Base-by-base conservation (phyloP, 2,888 invertebrate genomes). In the Thysanoteuthis rhombus region DNA sequence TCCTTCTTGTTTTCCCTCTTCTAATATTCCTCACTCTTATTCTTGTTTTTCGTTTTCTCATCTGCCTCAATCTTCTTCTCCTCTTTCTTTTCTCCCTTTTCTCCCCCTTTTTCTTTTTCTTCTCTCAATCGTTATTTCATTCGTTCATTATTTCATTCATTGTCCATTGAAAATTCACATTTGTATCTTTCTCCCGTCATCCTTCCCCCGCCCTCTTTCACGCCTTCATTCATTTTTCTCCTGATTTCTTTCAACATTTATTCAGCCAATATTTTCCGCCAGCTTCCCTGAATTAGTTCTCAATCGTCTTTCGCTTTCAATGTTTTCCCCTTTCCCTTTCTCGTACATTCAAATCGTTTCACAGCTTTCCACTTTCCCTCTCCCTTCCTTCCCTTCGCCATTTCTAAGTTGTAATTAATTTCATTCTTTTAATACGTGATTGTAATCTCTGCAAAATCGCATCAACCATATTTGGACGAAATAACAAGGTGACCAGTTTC, bases 341-440 rank as follows among this genome's bases (percentile, higher is more conserved):
- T 22, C 47, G 47, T 22, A 16, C 47, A 47, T 47, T 47, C 47
- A 2, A 47, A 22, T 3, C 22, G 4, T 42, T 10, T 42, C 47
- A 47, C 47, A 22, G 22, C 16, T 25, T 47, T 47, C 8, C 10
- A n/a, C 32, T 8, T 32, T 32, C 32, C 10, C 8, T 1, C 36
- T 16, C n/a, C 16, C 25, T n/a, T 16, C n/a, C 19, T n/a, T 36
- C 16, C n/a, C 16, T n/a, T 25, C 10, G n/a, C 75, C 75, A 32
- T 75, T n/a, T 75, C n/a, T 10, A 10, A 75, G 75, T 75, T 75
- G 75, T 75, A 75, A 75, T 75, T 75, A 75, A 75, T 75, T 75
- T 75, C 75, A 75, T 75, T 75, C 75, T n/a, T 75, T 75, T 75
- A 75, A 75, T 75, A 75, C 75, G 75, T 75, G 75, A 75, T 75